Percentiles rank a stretch among this genome's conserved stretches.
phyloP scores from a whole-genome alignment of 2,797 vertebrate genomes.

The Cercopithecus petaurista region DNA sequence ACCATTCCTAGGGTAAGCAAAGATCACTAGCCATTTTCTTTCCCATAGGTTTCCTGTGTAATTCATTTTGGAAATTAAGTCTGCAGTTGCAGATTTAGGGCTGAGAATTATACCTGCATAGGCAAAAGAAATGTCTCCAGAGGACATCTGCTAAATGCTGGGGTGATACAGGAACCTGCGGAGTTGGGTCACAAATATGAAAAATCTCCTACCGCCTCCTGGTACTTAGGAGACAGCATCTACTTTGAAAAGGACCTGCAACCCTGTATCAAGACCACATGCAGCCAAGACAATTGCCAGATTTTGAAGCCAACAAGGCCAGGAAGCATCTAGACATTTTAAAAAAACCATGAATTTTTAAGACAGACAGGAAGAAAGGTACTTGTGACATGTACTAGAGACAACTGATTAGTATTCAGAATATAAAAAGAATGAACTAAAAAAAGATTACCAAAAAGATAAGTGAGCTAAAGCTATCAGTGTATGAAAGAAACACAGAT shows the following conservation, averaged over 20 bases:
- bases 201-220: background rate
- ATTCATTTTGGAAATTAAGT: background rate
- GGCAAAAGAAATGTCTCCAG: background rate
- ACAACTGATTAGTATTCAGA: background rate
- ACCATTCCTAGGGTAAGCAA: background rate
- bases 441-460: background rate
- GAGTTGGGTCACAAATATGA: background rate
- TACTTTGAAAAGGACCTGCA: background rate
- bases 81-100: background rate
- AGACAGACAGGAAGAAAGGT: background rate
- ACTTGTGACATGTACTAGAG: background rate
- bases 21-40: background rate
- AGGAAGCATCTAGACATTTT: background rate
- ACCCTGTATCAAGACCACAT: background rate
- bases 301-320: background rate
- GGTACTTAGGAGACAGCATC: background rate
- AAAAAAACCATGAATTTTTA: background rate
- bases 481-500: constrained; percentile 38
- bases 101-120: background rate
- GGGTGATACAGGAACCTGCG: background rate
- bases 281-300: background rate
- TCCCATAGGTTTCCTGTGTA: background rate
- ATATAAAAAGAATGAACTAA: background rate
- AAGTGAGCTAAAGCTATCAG: background rate
- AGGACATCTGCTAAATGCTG: background rate